phyloP scores from a whole-genome alignment of 37 sponge, comb jelly and placozoan genomes.

The Ephydatia muelleri region DNA sequence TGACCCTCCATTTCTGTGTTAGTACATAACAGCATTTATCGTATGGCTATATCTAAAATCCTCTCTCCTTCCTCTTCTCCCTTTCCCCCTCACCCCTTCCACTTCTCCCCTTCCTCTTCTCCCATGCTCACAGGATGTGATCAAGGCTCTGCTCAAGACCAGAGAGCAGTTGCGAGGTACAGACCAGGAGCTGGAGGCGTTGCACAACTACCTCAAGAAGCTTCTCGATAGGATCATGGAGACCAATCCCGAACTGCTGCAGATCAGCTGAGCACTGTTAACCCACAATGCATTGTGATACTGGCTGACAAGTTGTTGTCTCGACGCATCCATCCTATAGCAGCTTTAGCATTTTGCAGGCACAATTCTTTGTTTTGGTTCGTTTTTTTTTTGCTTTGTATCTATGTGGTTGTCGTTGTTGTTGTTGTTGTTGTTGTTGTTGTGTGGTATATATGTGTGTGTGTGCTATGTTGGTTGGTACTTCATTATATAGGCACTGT shows the following conservation, averaged over 20 bases:
- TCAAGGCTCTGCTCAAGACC: constrained; percentile 44
- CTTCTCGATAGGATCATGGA: constrained; percentile 57
- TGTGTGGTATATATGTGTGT: background rate
- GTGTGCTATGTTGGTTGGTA: background rate
- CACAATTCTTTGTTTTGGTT: too few species aligned
- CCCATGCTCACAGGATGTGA: constrained; percentile 48
- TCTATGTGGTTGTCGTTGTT: too few species aligned
- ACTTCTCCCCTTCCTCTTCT: background rate
- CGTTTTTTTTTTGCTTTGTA: too few species aligned
- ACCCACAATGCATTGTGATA: background rate
- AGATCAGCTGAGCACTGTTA: background rate
- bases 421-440: background rate
- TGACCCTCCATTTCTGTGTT: too few species aligned
- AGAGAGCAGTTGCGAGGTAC: constrained; percentile 5
- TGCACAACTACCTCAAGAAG: constrained; percentile 43
- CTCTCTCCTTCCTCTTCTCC: background rate
- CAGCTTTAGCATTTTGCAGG: background rate
- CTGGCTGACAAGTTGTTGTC: too few species aligned
- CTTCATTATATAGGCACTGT: background rate
- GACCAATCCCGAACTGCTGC: constrained; percentile 31
- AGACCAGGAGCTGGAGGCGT: constrained; percentile 27
- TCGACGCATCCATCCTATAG: too few species aligned
- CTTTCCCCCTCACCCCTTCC: too few species aligned
- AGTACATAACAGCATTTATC: too few species aligned
- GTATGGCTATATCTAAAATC: too few species aligned